A percentile compares a stretch with the other conserved stretches of the same genome.
Evolutionary conservation across 2,888 invertebrate species (phyloP).

Genomic region (Punctoribates punctum): DNA sequence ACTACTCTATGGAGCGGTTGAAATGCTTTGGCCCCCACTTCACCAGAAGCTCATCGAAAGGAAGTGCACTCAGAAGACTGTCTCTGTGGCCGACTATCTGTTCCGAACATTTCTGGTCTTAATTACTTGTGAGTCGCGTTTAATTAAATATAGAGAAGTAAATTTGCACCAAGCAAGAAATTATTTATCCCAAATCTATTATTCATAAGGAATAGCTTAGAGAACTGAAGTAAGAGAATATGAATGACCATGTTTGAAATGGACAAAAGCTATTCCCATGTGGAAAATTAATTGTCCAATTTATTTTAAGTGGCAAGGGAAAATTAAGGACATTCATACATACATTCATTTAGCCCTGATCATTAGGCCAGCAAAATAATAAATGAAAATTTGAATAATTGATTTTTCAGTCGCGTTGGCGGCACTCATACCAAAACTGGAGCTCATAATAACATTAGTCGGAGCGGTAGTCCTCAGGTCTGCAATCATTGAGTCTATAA

Average conservation of each 20-base stretch:
- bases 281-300: too few relatives aligned
- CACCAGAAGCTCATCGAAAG: constrained; percentile 52
- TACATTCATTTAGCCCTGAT: too few relatives aligned
- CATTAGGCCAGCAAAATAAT: too few relatives aligned
- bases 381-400: not conserved
- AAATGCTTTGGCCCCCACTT: constrained; percentile 76
- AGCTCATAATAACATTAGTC: constrained; percentile 78
- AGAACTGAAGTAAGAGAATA: too few relatives aligned
- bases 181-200: not conserved
- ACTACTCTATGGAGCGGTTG: constrained; percentile 89
- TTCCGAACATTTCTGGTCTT: constrained; percentile 68
- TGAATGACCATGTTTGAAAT: too few relatives aligned
- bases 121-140: constrained; percentile 70
- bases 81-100: constrained; percentile 62
- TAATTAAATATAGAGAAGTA: not conserved
- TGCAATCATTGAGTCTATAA: not conserved
- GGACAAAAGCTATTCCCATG: too few relatives aligned
- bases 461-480: constrained; percentile 78
- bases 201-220: too few relatives aligned
- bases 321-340: too few relatives aligned
- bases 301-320: too few relatives aligned
- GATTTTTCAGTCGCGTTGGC: constrained; percentile 64
- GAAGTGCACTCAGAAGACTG: constrained; percentile 51
- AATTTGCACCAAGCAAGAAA: not conserved
- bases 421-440: constrained; percentile 75